phyloP scores from a whole-genome alignment of 2,797 vertebrate genomes.

The Syngnathus acus region DNA sequence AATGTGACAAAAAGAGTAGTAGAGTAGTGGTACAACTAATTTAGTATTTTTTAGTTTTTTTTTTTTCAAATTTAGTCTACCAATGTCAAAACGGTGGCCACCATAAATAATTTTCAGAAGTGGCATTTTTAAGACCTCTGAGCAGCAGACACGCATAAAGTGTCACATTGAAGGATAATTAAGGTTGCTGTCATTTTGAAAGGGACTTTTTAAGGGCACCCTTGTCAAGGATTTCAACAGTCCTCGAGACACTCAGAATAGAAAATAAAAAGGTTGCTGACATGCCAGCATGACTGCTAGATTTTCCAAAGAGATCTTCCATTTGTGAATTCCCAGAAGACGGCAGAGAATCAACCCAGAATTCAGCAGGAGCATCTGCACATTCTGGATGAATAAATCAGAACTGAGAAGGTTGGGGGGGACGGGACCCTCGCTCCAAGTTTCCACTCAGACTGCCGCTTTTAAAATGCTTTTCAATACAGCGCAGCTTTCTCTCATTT shows the following conservation, averaged over 20 bases:
- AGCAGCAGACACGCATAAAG: not conserved
- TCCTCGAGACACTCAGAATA: not conserved
- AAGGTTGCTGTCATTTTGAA: not conserved
- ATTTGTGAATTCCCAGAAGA: constrained; percentile 6
- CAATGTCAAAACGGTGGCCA: not conserved
- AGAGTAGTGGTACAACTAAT: not conserved
- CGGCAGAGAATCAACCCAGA: constrained; percentile 12
- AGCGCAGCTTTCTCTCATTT: constrained; percentile 40
- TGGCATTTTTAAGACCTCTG: not conserved
- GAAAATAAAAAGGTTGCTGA: not conserved
- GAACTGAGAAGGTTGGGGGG: constrained; percentile 19
- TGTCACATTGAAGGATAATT: not conserved
- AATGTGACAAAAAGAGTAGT: not conserved
- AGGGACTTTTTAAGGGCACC: not conserved
- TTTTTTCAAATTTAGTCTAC: not conserved
- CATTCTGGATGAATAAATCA: constrained; percentile 49
- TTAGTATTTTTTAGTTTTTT: no score
- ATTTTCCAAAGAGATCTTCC: constrained; percentile 1
- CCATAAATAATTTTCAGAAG: not conserved
- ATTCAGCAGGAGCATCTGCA: constrained; percentile 28
- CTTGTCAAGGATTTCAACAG: not conserved
- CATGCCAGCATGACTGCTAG: not conserved
- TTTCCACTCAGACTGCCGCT: constrained; percentile 54
- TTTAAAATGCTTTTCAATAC: constrained; percentile 42
- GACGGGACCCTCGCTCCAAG: constrained; percentile 33